Base-by-base conservation (phyloP, 2,797 vertebrate genomes). In the Sciurus carolinensis region DNA sequence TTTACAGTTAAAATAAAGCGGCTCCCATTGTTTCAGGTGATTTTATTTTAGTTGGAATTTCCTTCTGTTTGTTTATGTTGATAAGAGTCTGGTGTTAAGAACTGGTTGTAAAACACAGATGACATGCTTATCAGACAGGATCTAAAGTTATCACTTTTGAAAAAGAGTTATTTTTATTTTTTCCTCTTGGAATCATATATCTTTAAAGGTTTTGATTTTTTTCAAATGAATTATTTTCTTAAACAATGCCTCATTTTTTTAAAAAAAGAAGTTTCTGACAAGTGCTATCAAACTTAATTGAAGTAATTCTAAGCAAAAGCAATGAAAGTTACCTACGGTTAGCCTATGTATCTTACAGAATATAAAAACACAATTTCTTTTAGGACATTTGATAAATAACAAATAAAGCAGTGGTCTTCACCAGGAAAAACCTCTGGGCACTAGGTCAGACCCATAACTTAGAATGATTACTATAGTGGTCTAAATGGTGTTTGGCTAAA, bases 21-120 rank as follows among this genome's bases (percentile, higher is more conserved):
- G 8, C 13, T 91, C 10, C 44, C 69, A 54, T 87, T 94, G 73
- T 83, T 79, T 92, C 44, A 90, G n/a, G 13, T 7, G 17, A 13
- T 59, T 93, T 96, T 88, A 57, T 87, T 81, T 95, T 64, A 79
- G 47, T 89, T 36, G 44, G 62, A 71, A 77, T 87, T 92, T 72
- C 62, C 73, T 87, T 90, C n/a, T 92, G 28, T 89, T 89, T 93
- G 54, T 91, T 95, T 95, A 82, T 54, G 71, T 54, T 87, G 79
- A 83, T 71, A 80, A 50, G 71, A 86, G 26, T 44, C 81, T 72
- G 9, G 26, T 87, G 26, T 17, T 84, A 92, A 95, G 28, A 59
- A 30, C 36, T 62, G 15, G 54, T 81, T 18, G 47, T 87, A 76
- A 84, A 94, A 90, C 33, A 90, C 6, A 57, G 26, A 66, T 47